Evolutionary conservation across 2,888 invertebrate species (phyloP).

Genomic region (Hetaerina titia): DNA sequence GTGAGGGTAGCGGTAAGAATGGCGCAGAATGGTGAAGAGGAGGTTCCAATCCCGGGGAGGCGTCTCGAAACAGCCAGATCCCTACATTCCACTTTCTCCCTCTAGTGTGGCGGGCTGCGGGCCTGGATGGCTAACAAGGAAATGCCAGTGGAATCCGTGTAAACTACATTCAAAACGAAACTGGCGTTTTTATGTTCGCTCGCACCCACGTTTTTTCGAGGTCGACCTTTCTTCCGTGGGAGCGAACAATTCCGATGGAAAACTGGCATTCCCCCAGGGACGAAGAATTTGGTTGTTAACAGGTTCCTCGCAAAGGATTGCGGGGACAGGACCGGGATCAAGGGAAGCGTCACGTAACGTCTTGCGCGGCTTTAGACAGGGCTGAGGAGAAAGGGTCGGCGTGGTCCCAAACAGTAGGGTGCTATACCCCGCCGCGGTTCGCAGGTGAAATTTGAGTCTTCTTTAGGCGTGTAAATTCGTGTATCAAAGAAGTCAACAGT

Average conservation of each 20-base stretch:
- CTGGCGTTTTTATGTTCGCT: neutral
- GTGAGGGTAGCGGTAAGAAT: neutral
- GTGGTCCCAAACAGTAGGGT: too few species aligned
- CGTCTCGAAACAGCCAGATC: neutral
- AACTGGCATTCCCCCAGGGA: neutral
- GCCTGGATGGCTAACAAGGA: neutral
- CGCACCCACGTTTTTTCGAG: neutral
- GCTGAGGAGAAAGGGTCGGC: too few species aligned
- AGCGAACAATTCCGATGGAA: neutral
- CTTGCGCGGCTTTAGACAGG: neutral
- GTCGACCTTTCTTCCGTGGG: neutral
- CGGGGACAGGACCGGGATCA: neutral
- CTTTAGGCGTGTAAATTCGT: too few species aligned
- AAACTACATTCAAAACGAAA: slow-evolving; percentile 32
- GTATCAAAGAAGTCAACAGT: too few species aligned
- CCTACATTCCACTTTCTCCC: neutral
- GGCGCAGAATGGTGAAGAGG: neutral
- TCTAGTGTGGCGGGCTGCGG: neutral
- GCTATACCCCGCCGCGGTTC: too few species aligned
- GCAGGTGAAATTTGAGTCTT: too few species aligned
- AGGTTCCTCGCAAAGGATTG: neutral
- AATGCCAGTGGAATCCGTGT: neutral
- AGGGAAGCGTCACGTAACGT: neutral
- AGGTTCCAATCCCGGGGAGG: neutral
- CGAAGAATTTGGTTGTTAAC: neutral